phyloP scores from a whole-genome alignment of 1,140 invertebrate species.

The Drosophila repletoides region DNA sequence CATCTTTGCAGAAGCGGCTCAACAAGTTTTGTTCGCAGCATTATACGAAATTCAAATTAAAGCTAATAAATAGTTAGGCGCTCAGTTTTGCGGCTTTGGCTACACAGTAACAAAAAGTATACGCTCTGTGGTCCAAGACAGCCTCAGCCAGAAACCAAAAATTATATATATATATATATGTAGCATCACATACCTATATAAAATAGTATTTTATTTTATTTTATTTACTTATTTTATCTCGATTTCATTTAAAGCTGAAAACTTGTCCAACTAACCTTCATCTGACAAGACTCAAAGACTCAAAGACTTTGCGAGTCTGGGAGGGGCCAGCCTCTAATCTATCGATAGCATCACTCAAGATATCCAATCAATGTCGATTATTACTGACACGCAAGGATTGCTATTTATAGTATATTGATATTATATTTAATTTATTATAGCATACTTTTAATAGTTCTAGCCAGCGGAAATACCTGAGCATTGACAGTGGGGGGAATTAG shows the following conservation, averaged over 20 bases:
- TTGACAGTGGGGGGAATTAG: too few relatives aligned
- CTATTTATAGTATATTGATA: background rate
- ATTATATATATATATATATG: too few relatives aligned
- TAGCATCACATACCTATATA: too few relatives aligned
- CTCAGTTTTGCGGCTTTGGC: slow-evolving; percentile 32
- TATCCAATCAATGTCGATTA: background rate
- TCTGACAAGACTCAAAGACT: slow-evolving; percentile 29
- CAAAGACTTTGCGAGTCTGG: slow-evolving; percentile 18
- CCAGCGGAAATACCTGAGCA: background rate
- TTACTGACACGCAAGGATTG: background rate
- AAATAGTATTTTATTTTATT: too few relatives aligned
- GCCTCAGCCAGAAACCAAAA: slow-evolving; percentile 37
- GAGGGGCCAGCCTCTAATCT: slow-evolving; percentile 3
- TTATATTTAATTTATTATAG: slow-evolving; percentile 6
- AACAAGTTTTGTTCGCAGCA: slow-evolving; percentile 65
- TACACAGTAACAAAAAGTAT: slow-evolving; percentile 10
- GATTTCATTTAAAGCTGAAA: slow-evolving; percentile 68
- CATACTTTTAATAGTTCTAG: slow-evolving; percentile 12
- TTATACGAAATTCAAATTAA: slow-evolving; percentile 77
- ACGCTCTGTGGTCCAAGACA: background rate
- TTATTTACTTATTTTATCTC: slow-evolving; percentile 60
- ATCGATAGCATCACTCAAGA: too few relatives aligned
- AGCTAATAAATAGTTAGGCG: slow-evolving; percentile 77
- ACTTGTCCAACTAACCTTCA: slow-evolving; percentile 70
- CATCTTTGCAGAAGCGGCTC: slow-evolving; percentile 73